Evolutionary conservation across 2,888 invertebrate species (phyloP), one percentile per base, ranked within the genome.

Genomic region (Acrobasis repandana): DNA sequence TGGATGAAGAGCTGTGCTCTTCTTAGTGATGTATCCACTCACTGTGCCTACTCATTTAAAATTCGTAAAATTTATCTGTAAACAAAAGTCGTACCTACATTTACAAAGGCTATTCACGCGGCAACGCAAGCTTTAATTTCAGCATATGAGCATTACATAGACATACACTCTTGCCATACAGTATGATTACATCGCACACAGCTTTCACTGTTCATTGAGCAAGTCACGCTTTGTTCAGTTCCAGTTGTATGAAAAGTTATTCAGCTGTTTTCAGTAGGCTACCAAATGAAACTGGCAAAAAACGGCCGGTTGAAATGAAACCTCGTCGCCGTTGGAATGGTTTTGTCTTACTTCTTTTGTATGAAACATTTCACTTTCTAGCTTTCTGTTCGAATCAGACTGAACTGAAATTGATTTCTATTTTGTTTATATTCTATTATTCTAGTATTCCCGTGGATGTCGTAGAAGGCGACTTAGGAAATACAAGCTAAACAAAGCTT

Each of bases 191-290:
- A 36, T 54, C 18, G 18, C 34, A 52, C 34, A 36, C 34, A 38
- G 54, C 54, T 38, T 54, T 54, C 18, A 54, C 54, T 16, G 54
- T 54, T 54, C 54, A 54, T 54, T 36, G 54, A 54, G 54, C 54
- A 36, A 54, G 54, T 36, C 36, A 18, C 11, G 54, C 54, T 54
- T 54, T 54, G 38, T 54, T 54, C 18, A 20, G 54, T 20, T 38
- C 5, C 38, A 38, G 54, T 38, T 14, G 20, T 54, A 18, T 54
- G 36, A 11, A 54, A n/a, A 50, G 49, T 49, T 18, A 34, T 54
- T 14, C 38, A 38, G 34, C 18, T 38, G 52, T 52, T 54, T 54
- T 38, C 38, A 54, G 38, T 38, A 38, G 33, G 38, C 36, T 38
- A 36, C 11, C 14, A 38, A 54, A 54, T 38, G 11, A 54, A 38